Evolutionary conservation across 2,888 invertebrate species (phyloP).

Genomic region (Cheilosia soror): DNA sequence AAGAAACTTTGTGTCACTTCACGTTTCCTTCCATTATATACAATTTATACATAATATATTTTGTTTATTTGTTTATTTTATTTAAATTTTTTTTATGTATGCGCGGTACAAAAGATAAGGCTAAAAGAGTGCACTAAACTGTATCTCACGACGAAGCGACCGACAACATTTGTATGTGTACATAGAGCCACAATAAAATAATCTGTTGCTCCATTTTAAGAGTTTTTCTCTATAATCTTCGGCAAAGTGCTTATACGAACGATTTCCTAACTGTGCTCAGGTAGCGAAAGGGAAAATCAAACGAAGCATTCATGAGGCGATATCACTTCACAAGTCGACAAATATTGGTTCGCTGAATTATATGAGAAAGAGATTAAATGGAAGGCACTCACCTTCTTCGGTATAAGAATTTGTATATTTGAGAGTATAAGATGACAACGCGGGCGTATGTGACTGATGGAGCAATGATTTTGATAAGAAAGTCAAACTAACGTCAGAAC

Average conservation of each 20-base stretch:
- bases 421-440: not conserved
- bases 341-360: conserved; percentile 54
- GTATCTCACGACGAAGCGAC: conserved; percentile 32
- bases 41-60: not conserved
- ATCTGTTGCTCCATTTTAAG: conserved; percentile 33
- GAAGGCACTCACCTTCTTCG: conserved; percentile 49
- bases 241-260: not conserved
- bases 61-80: not conserved
- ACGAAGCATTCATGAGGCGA: not conserved
- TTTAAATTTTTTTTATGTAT: conserved; percentile 1
- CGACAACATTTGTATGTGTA: not conserved
- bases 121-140: conserved; percentile 50
- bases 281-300: not conserved
- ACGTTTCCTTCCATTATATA: not conserved
- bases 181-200: conserved; percentile 10
- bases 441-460: not conserved
- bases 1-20: not conserved
- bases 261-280: not conserved
- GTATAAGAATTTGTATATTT: conserved; percentile 12
- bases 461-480: conserved; percentile 4
- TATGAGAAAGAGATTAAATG: conserved; percentile 33
- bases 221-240: not conserved
- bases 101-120: not conserved
- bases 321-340: conserved; percentile 43
- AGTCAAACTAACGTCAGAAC: not conserved